Conservation (phyloP, 2,888 invertebrate genomes). For the Caradrina kadenii region DNA sequence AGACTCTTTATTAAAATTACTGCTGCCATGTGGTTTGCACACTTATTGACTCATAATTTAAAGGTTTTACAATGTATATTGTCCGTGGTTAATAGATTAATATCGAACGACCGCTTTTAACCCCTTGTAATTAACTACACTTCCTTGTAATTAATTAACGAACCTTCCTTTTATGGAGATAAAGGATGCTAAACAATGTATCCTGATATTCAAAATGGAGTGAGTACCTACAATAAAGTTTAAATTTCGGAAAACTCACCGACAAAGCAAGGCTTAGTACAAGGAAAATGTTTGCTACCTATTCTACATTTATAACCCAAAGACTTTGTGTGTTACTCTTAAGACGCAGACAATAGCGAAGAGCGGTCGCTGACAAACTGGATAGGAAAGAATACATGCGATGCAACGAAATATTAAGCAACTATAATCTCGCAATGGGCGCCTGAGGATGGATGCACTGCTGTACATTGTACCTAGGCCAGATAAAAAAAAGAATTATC, state of each 20-base stretch:
- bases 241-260: background rate
- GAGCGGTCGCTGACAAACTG: background rate
- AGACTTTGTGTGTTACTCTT: constrained; percentile 13
- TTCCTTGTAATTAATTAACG: constrained; percentile 5
- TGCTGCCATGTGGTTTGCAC: background rate
- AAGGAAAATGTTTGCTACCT: background rate
- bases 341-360: background rate
- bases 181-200: too few species aligned
- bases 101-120: constrained; percentile 27
- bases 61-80: constrained; percentile 9
- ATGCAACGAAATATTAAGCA: too few species aligned
- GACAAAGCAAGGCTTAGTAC: background rate
- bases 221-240: too few species aligned
- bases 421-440: too few species aligned
- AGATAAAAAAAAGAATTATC: too few species aligned
- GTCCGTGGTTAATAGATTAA: constrained; percentile 7
- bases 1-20: background rate
- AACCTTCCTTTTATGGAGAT: background rate
- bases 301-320: constrained; percentile 17
- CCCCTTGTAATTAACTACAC: constrained; percentile 3
- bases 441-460: too few species aligned
- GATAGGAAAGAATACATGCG: background rate
- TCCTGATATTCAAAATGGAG: too few species aligned
- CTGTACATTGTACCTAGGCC: too few species aligned
- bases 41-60: constrained; percentile 6